A percentile compares a stretch with the other conserved stretches of the same genome.
These are phyloP conservation scores for Lordiphosa andalusiaca DNA, from an alignment of 2,888 invertebrate species.

Conservation along the genomic window DNA sequence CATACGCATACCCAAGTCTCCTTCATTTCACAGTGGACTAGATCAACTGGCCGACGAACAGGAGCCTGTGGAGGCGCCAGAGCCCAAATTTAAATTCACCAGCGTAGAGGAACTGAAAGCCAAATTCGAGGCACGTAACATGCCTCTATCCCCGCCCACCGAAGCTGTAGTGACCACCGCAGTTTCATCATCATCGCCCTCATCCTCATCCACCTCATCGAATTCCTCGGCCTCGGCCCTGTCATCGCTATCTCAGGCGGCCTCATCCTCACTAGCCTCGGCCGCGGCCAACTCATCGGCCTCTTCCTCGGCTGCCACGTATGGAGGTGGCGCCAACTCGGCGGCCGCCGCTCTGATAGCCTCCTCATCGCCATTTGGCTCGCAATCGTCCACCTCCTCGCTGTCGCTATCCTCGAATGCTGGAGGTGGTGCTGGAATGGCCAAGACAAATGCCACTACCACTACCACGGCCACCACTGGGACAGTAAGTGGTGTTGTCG, in stretches of 20 bases:
- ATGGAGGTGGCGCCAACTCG: conserved; percentile 57
- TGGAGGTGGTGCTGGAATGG: conserved; percentile 8
- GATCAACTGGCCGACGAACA: conserved; percentile 84
- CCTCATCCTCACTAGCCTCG: conserved; percentile 58
- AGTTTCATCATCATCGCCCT: conserved; percentile 57
- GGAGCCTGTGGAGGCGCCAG: conserved; percentile 13
- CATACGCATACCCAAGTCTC: conserved; percentile 89
- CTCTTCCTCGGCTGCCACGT: conserved; percentile 59
- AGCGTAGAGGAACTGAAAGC: conserved; percentile 75
- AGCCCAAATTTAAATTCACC: conserved; percentile 53
- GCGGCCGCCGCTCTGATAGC: conserved; percentile 64
- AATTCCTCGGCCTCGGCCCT: conserved; percentile 60
- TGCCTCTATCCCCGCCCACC: conserved; percentile 71
- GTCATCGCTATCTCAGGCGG: conserved; percentile 63
- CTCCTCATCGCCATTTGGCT: conserved; percentile 64
- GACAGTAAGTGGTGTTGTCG: conserved; percentile 11
- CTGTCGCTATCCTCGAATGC: conserved; percentile 48
- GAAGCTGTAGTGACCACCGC: conserved; percentile 22
- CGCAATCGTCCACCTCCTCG: conserved; percentile 67
- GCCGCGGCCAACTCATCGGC: conserved; percentile 56
- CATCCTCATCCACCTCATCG: conserved; percentile 61
- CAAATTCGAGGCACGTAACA: conserved; percentile 73
- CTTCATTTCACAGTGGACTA: conserved; percentile 92
- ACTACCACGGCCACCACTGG: conserved; percentile 19
- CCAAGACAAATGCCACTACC: conserved; percentile 23